A percentile compares a stretch with the other conserved stretches of the same genome.
Evolutionary conservation across 2,888 invertebrate genomes (phyloP).

Genomic region (Cephus spinipes): DNA sequence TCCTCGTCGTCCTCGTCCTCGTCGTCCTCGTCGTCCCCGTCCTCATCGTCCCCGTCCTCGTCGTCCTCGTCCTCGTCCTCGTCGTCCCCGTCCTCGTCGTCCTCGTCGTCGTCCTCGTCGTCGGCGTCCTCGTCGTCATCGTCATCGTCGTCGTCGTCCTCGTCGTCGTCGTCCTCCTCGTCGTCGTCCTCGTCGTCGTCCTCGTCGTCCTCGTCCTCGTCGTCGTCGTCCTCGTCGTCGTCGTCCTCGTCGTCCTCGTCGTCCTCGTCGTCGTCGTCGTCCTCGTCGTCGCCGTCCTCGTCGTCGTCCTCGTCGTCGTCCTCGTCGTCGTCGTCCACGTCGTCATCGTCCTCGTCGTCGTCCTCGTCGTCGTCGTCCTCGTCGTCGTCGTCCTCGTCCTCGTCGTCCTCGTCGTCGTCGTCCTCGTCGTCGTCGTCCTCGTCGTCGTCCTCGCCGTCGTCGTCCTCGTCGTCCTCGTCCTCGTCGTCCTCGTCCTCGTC

Average conservation of each 20-base stretch:
- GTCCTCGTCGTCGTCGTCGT: too few relatives aligned
- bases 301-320: too few relatives aligned
- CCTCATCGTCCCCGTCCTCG: too few relatives aligned
- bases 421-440: not conserved
- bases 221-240: constrained; percentile 27
- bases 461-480: constrained; percentile 1
- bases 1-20: not conserved
- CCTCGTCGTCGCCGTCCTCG: too few relatives aligned
- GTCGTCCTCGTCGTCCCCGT: too few relatives aligned
- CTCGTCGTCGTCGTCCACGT: too few relatives aligned
- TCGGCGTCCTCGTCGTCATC: too few relatives aligned
- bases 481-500: not conserved
- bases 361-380: constrained; percentile 83
- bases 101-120: constrained; percentile 75
- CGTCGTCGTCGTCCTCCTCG: constrained; percentile 48
- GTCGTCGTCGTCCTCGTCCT: too few relatives aligned
- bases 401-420: constrained; percentile 62
- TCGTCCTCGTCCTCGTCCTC: too few relatives aligned
- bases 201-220: constrained; percentile 48
- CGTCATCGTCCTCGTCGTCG: constrained; percentile 88
- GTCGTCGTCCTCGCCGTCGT: not conserved
- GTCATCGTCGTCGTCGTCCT: constrained; percentile 64
- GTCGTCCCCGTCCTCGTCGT: constrained; percentile 69
- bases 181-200: constrained; percentile 51
- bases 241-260: too few relatives aligned